A percentile compares a stretch with the other conserved stretches of the same genome.
Evolutionary conservation across 2,113 vertebrate species (phyloP).

Genomic region (Cyanocitta stelleri): DNA sequence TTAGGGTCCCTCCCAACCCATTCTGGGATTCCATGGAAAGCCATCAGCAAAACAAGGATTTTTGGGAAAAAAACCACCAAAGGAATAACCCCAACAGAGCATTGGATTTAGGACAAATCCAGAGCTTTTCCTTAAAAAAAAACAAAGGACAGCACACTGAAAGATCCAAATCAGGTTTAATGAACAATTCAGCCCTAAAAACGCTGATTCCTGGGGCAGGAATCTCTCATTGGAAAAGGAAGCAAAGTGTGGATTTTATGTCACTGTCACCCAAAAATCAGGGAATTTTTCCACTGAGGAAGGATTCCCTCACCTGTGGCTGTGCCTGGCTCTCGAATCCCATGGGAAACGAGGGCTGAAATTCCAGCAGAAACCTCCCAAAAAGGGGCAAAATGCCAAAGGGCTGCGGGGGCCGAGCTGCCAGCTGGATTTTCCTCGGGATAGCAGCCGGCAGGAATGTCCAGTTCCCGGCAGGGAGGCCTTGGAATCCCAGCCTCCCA

Average conservation of each 20-base stretch:
- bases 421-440: background rate
- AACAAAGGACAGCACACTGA: rapidly evolving
- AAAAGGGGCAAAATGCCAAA: background rate
- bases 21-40: background rate
- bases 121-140: background rate
- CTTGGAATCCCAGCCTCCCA: background rate
- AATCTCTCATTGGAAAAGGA: background rate
- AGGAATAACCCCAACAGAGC: rapidly evolving
- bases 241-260: background rate
- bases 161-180: background rate
- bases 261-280: background rate
- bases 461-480: background rate
- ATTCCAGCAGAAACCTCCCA: background rate
- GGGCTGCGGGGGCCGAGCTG: background rate
- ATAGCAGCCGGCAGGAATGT: rapidly evolving
- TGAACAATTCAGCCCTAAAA: background rate
- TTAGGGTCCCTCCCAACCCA: background rate
- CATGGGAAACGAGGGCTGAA: background rate
- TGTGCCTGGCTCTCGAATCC: background rate
- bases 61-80: rapidly evolving
- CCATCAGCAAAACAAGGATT: background rate
- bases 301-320: background rate
- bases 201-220: rapidly evolving
- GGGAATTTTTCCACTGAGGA: rapidly evolving
- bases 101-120: background rate